Evolutionary conservation across 30 jellyfish, hydroid and myxozoan species (phyloP).

Genomic region (Calvadosia cruxmelitensis): DNA sequence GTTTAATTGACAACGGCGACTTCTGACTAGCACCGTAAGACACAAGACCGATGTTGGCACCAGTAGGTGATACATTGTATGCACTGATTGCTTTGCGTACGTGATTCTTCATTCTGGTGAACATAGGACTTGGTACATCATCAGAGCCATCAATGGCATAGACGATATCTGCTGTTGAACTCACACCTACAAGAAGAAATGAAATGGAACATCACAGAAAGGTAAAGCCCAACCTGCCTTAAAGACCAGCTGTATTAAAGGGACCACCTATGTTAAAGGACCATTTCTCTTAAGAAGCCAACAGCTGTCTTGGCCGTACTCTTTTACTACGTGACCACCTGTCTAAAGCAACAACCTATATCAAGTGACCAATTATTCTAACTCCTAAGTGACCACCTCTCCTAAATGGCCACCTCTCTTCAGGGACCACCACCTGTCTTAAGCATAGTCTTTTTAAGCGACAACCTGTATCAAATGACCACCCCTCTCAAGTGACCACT

Average conservation of each 20-base stretch:
- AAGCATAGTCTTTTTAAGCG: too few relatives aligned
- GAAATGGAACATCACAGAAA: too few relatives aligned
- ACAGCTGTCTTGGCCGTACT: too few relatives aligned
- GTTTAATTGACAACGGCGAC: not conserved
- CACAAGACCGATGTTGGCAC: constrained; percentile 14
- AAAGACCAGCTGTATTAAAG: not conserved
- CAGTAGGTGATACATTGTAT: constrained; percentile 12
- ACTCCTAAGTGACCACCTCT: too few relatives aligned
- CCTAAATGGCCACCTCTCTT: too few relatives aligned
- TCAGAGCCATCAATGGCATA: constrained; percentile 30
- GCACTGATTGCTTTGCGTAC: constrained; percentile 3
- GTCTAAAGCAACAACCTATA: too few relatives aligned
- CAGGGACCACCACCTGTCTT: too few relatives aligned
- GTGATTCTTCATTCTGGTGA: constrained; percentile 11
- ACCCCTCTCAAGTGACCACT: too few relatives aligned
- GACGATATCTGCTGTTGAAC: constrained; percentile 16
- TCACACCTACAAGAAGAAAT: constrained; percentile 4
- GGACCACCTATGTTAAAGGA: not conserved
- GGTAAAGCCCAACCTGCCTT: not conserved
- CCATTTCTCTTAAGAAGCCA: too few relatives aligned
- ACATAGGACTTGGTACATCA: not conserved
- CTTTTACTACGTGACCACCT: too few relatives aligned
- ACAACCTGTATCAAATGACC: too few relatives aligned
- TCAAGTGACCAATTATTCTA: too few relatives aligned
- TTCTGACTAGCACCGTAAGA: constrained; percentile 6